These are phyloP conservation scores for Chiloscyllium punctatum DNA, from an alignment of 2,797 vertebrate genomes.

Conservation along the genomic window DNA sequence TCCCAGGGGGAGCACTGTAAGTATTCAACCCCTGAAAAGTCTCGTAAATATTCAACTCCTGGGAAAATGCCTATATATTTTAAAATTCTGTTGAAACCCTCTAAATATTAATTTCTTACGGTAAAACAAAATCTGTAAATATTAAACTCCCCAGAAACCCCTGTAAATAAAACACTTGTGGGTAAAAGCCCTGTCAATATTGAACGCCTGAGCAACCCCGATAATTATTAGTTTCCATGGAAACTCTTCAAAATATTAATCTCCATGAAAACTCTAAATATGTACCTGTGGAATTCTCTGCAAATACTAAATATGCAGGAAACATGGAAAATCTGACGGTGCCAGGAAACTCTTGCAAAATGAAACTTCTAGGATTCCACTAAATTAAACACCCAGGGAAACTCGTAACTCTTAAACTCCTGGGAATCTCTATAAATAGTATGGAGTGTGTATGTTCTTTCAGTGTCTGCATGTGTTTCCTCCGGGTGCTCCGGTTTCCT, in stretches of 20 bases:
- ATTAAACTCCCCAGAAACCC: neutral
- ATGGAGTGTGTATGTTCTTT: no score
- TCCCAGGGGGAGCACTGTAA: neutral
- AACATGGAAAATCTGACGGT: neutral
- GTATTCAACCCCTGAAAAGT: neutral
- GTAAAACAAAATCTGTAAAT: neutral
- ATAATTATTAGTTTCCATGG: neutral
- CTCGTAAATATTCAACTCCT: neutral
- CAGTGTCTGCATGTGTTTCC: no score
- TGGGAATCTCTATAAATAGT: no score
- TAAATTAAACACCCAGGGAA: no score
- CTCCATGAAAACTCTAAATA: neutral
- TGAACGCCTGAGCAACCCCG: no score
- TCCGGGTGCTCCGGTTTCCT: no score
- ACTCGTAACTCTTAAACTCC: no score
- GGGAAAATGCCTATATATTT: neutral
- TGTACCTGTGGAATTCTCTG: neutral
- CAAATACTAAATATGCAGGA: neutral
- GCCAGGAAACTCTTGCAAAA: neutral
- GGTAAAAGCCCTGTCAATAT: neutral
- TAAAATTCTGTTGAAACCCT: neutral
- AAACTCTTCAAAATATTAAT: neutral
- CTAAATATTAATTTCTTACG: no score
- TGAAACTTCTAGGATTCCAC: no score
- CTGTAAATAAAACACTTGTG: neutral